Evolutionary conservation across 2,888 invertebrate genomes (phyloP).

Genomic region (Parthenolecanium corni): DNA sequence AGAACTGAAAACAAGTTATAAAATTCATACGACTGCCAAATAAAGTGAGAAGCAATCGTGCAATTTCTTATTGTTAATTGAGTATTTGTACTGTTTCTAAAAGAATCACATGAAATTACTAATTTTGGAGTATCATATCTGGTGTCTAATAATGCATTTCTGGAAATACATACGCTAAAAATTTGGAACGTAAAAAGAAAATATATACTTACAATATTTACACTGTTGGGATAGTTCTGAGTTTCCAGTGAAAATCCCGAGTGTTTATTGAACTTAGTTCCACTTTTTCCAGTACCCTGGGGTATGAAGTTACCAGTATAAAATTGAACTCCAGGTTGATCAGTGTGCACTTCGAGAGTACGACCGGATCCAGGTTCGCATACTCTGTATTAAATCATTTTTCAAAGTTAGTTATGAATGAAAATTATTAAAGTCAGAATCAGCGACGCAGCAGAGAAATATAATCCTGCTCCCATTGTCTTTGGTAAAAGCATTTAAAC

Average conservation of each 20-base stretch:
- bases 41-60: no score
- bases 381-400: slow-evolving; percentile 40
- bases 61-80: no score
- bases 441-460: no score
- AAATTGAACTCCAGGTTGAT: slow-evolving; percentile 83
- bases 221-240: slow-evolving; percentile 86
- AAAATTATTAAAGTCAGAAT: no score
- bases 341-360: slow-evolving; percentile 64
- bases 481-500: no score
- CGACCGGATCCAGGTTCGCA: slow-evolving; percentile 58
- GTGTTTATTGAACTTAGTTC: slow-evolving; percentile 57
- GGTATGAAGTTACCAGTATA: slow-evolving; percentile 65
- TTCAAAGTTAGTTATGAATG: not conserved
- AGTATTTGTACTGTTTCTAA: no score
- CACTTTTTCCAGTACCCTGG: slow-evolving; percentile 59
- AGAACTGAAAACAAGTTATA: no score
- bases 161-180: not conserved
- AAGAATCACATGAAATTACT: no score
- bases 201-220: slow-evolving; percentile 63
- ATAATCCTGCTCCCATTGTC: no score
- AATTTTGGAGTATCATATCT: no score
- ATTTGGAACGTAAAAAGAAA: not conserved
- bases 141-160: no score
- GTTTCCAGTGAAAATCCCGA: slow-evolving; percentile 81
- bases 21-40: no score